These are phyloP conservation scores for Lepetodrilus schrolli DNA, from an alignment of 2,888 invertebrate genomes.

Conservation along the genomic window DNA sequence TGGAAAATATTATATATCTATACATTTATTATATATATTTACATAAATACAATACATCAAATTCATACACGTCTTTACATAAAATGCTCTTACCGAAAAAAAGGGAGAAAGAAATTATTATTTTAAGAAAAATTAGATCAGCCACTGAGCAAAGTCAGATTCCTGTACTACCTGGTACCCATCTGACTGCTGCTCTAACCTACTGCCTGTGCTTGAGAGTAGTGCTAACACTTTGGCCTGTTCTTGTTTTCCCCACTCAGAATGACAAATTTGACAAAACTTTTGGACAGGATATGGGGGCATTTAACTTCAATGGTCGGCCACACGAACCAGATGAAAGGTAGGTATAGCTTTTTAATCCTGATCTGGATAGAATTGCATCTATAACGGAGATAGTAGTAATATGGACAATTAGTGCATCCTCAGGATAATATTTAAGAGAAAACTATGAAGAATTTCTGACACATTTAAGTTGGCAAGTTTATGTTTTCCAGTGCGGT, in stretches of 20 bases:
- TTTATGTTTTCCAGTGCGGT: no score
- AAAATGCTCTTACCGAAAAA: no score
- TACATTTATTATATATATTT: no score
- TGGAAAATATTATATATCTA: no score
- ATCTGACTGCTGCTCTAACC: conserved; percentile 25
- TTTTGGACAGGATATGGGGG: conserved; percentile 56
- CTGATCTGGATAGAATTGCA: background rate
- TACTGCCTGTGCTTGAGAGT: background rate
- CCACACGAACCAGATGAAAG: conserved; percentile 69
- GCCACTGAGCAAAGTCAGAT: no score
- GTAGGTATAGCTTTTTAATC: conserved; percentile 56
- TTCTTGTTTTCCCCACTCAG: conserved; percentile 34
- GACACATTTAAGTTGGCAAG: background rate
- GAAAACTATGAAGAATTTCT: background rate
- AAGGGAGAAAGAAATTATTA: no score
- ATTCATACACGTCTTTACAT: no score
- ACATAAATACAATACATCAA: no score
- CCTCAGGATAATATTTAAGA: background rate
- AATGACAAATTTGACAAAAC: conserved; percentile 60
- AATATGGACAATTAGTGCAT: background rate
- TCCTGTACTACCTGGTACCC: no score
- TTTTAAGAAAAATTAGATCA: no score
- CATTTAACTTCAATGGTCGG: conserved; percentile 52
- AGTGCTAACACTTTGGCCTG: conserved; percentile 9
- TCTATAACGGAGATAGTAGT: background rate